phyloP scores from a whole-genome alignment of 2,888 invertebrate genomes.

The Plebejus argus region DNA sequence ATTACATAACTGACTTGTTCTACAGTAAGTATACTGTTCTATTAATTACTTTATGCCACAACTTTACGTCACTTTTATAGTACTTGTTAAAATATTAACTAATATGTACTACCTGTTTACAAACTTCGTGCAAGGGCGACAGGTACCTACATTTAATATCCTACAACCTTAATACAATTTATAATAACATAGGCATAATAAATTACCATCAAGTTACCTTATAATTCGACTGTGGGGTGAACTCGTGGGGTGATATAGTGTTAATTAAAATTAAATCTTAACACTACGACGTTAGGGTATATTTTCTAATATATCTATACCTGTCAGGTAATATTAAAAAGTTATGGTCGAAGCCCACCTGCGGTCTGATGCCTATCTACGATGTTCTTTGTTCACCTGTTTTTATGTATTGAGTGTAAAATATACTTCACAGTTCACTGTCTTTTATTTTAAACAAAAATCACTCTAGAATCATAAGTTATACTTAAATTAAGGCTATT shows the following conservation, averaged over 20 bases:
- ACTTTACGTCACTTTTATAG: background rate
- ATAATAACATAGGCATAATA: slow-evolving; percentile 3
- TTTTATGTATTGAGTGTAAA: background rate
- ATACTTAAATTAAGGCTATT: background rate
- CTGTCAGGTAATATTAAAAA: slow-evolving; percentile 23
- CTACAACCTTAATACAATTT: background rate
- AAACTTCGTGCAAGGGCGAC: background rate
- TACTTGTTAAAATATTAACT: background rate
- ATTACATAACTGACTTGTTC: no score
- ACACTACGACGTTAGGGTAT: background rate
- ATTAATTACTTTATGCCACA: background rate
- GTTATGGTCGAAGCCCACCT: slow-evolving; percentile 25
- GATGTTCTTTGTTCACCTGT: slow-evolving; percentile 28
- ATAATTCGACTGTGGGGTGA: slow-evolving; percentile 22
- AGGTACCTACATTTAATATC: background rate
- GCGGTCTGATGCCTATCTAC: slow-evolving; percentile 25
- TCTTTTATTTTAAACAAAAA: background rate
- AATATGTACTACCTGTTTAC: background rate
- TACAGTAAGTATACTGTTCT: background rate
- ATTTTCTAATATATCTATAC: background rate
- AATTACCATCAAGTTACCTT: slow-evolving; percentile 13
- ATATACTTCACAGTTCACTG: background rate
- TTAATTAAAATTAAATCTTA: slow-evolving; percentile 19
- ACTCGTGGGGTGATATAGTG: background rate
- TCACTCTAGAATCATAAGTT: background rate